These are phyloP conservation scores for Cecidostiba fungosa DNA, from an alignment of 2,888 invertebrate genomes.

Conservation along the genomic window DNA sequence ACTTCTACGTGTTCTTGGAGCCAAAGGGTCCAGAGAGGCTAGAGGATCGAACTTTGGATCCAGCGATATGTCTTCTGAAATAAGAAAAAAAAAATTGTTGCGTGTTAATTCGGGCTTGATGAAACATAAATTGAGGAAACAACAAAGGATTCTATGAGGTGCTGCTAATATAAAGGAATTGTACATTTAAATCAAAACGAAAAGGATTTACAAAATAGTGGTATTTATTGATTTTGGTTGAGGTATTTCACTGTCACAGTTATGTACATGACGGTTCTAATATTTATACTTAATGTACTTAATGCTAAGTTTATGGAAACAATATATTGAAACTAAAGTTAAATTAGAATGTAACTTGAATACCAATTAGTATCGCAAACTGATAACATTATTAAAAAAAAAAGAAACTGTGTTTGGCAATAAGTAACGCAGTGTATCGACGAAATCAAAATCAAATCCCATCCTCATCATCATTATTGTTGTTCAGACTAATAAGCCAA, in stretches of 20 bases:
- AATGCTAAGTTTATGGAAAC: background rate
- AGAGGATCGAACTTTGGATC: background rate
- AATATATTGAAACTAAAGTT: background rate
- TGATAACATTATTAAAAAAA: too few relatives aligned
- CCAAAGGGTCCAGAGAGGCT: background rate
- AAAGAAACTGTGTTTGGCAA: too few relatives aligned
- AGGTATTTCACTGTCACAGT: background rate
- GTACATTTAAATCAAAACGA: background rate
- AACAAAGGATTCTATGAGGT: background rate
- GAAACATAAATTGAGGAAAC: background rate
- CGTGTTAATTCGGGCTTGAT: background rate
- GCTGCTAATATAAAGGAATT: background rate
- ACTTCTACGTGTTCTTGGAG: background rate
- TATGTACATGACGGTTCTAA: background rate
- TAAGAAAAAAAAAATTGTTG: background rate
- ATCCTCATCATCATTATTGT: background rate
- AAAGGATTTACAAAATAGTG: background rate
- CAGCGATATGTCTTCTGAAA: background rate
- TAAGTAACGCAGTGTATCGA: background rate
- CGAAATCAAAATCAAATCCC: background rate
- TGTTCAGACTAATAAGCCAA: slow-evolving; percentile 2
- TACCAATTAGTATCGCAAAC: too few relatives aligned
- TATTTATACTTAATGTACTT: background rate
- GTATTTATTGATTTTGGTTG: background rate
- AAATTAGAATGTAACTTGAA: too few relatives aligned